Evolutionary conservation across 2,113 vertebrate species (phyloP).

Genomic region (Toxostoma redivivum): DNA sequence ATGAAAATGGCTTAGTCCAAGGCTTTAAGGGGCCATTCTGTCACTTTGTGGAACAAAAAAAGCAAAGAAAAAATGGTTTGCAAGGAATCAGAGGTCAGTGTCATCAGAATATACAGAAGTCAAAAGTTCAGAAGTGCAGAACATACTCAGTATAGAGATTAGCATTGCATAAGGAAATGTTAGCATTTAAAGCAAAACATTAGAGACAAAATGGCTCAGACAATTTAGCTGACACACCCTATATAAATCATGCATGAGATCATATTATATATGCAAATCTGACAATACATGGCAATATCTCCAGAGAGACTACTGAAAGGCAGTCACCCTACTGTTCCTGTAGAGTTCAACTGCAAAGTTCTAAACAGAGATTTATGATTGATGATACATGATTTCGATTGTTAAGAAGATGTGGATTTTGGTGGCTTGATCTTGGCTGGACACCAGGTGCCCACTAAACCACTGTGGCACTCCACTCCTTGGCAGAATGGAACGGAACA

Average conservation of each 20-base stretch:
- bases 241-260: background rate
- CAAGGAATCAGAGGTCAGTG: background rate
- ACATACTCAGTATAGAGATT: background rate
- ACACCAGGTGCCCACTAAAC: background rate
- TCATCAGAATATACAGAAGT: background rate
- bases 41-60: background rate
- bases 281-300: background rate
- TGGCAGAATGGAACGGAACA: background rate
- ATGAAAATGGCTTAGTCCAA: background rate
- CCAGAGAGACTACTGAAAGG: background rate
- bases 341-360: background rate
- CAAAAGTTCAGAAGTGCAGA: background rate
- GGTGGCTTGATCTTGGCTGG: background rate
- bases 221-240: background rate
- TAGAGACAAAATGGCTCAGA: background rate
- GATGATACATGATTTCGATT: background rate
- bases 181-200: background rate
- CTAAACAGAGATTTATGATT: background rate
- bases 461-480: fast-evolving
- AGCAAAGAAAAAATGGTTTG: background rate
- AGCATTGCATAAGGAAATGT: background rate
- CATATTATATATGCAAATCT: background rate
- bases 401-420: background rate
- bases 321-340: background rate
- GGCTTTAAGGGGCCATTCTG: background rate